Evolutionary conservation across 2,888 invertebrate species (phyloP).

Genomic region (Latrodectus elegans): DNA sequence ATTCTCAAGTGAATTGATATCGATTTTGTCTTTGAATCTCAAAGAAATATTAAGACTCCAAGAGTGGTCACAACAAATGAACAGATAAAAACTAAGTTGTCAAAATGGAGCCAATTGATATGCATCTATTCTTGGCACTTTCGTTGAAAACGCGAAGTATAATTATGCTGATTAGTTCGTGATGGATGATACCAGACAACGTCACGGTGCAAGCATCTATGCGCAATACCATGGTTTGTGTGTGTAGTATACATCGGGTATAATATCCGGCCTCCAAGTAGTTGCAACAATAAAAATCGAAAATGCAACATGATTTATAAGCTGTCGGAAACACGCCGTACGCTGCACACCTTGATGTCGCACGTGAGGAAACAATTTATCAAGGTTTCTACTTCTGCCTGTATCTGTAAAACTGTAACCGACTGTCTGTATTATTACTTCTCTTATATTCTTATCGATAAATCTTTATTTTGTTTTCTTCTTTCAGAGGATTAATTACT

Average conservation of each 20-base stretch:
- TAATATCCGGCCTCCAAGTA: neutral
- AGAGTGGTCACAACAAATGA: no score
- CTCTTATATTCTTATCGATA: no score
- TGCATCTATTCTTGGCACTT: neutral
- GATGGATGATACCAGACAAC: neutral
- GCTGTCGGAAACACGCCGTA: neutral
- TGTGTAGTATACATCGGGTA: neutral
- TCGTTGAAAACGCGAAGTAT: neutral
- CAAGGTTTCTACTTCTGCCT: neutral
- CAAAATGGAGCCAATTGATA: neutral
- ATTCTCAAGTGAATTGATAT: no score
- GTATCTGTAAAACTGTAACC: no score
- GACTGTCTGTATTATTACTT: no score
- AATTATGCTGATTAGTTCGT: neutral
- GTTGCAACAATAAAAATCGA: slow-evolving; percentile 19
- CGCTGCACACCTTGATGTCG: neutral
- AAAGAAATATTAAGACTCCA: no score
- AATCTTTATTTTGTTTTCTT: no score
- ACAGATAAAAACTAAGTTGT: no score
- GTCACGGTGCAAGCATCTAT: neutral
- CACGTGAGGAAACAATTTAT: neutral
- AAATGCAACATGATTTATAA: slow-evolving; percentile 13
- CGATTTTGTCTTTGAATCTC: no score
- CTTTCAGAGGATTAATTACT: no score
- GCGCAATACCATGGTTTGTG: no score